Evolutionary conservation across 2,113 vertebrate genomes (phyloP).

Genomic region (Callipepla californica): DNA sequence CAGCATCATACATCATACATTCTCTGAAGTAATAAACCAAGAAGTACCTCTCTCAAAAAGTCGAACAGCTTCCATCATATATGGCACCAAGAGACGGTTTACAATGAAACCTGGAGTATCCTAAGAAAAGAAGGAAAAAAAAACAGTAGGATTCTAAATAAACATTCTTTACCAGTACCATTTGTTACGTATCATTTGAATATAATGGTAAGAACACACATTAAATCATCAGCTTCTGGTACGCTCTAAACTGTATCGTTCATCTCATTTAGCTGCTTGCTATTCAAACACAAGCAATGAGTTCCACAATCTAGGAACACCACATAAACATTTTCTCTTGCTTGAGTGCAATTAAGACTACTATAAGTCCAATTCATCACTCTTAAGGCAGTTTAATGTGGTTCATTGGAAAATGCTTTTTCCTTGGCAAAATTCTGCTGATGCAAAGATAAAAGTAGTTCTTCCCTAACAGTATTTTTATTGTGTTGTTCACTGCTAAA

Average conservation of each 20-base stretch:
- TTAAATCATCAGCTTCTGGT: neutral
- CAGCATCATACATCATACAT: neutral
- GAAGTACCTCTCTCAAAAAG: constrained; percentile 90
- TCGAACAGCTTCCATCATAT: constrained; percentile 89
- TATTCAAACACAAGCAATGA: neutral
- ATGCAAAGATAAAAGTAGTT: accelerated
- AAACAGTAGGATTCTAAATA: neutral
- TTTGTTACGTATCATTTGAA: no score
- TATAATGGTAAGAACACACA: neutral
- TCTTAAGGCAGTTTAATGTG: neutral
- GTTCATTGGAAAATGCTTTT: neutral
- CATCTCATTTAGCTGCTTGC: neutral
- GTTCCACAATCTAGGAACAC: neutral
- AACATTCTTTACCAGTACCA: neutral
- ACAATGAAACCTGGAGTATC: constrained; percentile 97
- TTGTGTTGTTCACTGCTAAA: neutral
- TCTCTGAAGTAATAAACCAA: neutral
- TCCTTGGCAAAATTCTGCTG: neutral
- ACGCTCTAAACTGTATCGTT: neutral
- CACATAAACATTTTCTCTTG: neutral
- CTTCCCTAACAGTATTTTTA: neutral
- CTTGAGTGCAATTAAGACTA: neutral
- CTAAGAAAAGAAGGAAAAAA: constrained; percentile 71
- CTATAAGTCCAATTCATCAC: neutral
- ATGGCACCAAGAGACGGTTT: constrained; percentile 94